Conservation (phyloP, 2,888 invertebrate genomes). For the Acholoe squamosa region DNA sequence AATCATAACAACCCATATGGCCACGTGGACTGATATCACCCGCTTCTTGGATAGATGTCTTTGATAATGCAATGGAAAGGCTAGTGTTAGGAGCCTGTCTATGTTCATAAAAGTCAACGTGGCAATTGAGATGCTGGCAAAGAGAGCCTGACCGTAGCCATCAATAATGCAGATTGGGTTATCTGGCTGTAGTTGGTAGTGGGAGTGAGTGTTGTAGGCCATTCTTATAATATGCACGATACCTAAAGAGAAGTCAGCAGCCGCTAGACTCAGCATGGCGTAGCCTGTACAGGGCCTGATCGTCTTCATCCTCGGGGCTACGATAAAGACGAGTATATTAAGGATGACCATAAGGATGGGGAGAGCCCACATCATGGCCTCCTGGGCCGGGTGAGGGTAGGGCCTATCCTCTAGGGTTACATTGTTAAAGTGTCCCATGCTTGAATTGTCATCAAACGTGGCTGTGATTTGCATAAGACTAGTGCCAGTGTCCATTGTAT, state of each 20-base stretch:
- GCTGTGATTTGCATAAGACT: not conserved
- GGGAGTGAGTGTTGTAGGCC: slow-evolving; percentile 42
- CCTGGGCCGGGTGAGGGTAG: slow-evolving; percentile 13
- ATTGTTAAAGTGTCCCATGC: not conserved
- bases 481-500: not conserved
- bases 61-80: slow-evolving; percentile 19
- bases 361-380: slow-evolving; percentile 30
- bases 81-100: slow-evolving; percentile 1
- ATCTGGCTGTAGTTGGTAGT: not conserved
- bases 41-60: not conserved
- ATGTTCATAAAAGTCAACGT: slow-evolving; percentile 48
- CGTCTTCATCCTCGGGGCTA: slow-evolving; percentile 24
- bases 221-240: slow-evolving; percentile 3
- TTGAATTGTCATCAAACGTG: not conserved
- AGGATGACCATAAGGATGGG: slow-evolving; percentile 17
- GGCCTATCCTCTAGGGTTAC: not conserved
- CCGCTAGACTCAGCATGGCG: slow-evolving; percentile 31
- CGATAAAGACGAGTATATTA: slow-evolving; percentile 40
- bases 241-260: slow-evolving; percentile 31
- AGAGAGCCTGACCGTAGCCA: slow-evolving; percentile 40
- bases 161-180: slow-evolving; percentile 4
- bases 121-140: slow-evolving; percentile 50
- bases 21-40: not conserved
- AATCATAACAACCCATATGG: slow-evolving; percentile 7
- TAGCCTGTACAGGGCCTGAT: not conserved